Evolutionary conservation across 2,113 vertebrate genomes (phyloP), one percentile per base, ranked within the genome.

Genomic region (Tringa solitaria): DNA sequence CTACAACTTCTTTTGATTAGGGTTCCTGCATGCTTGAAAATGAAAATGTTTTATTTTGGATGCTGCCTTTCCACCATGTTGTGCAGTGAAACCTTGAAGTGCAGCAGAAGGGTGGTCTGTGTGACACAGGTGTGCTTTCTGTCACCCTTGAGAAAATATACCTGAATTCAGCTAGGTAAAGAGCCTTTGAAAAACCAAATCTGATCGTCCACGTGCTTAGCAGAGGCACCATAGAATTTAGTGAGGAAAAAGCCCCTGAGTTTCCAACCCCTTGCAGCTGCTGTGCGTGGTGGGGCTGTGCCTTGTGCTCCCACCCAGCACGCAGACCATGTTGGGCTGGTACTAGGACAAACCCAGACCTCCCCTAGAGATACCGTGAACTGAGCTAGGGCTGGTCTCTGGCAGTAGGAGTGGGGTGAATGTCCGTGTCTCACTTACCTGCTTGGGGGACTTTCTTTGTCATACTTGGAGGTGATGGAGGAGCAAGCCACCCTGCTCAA

Each of bases 391-490:
- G 13, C 48, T 63, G 41, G 24, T 19, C 7, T 43, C 41, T 24
- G 56, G 37, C 28, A 45, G 23, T 4, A 64, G 56, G 74, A 74
- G 35, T 2, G 2, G 60, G 24, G 23, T 41, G 8, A 1, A 0
- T 20, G 7, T 28, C 17, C 0, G 0, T 14, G 10, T 23, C 17
- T 77, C 27, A 18, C 20, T 63, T 15, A 17, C 7, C 20, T 43
- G 27, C 48, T 14, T 0, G 0, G 20, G 33, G 50, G 5, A 12
- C 30, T 32, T 77, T 15, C 24, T 79, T 50, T 50, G 15, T 32
- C 7, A 5, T 51, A 6, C 7, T 26, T 76, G 32, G 57, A 68
- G 19, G 22, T 54, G 63, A 7, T 41, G 57, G 67, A 80, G 28
- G 43, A 86, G 32, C 70, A 76, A 86, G 24, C 4, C 37, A 69